Evolutionary conservation across 1,140 invertebrate species (phyloP).

Genomic region (Limonius californicus): DNA sequence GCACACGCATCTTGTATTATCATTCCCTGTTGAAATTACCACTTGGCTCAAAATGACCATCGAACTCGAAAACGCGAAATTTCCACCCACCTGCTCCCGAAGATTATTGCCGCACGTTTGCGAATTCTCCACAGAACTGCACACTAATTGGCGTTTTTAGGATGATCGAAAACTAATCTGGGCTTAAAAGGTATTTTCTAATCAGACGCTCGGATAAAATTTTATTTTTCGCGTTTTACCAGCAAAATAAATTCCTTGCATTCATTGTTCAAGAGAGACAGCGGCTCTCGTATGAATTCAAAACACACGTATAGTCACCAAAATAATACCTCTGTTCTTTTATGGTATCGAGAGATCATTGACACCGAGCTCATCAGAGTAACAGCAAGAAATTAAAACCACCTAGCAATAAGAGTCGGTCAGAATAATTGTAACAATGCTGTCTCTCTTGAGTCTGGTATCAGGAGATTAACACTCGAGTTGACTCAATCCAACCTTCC

Average conservation of each 20-base stretch:
- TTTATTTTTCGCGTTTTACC: not conserved
- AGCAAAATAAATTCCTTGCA: not conserved
- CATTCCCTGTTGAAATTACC: not conserved
- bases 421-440: constrained; percentile 10
- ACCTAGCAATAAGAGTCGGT: not conserved
- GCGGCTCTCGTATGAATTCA: constrained; percentile 21
- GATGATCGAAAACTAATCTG: too few species aligned
- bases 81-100: not conserved
- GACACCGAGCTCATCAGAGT: constrained; percentile 27
- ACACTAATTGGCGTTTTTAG: not conserved
- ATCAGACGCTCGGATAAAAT: too few species aligned
- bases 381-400: constrained; percentile 9
- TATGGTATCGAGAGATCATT: constrained; percentile 30
- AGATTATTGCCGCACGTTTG: too few species aligned
- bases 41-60: not conserved
- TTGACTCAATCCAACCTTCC: constrained; percentile 9
- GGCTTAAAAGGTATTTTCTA: too few species aligned
- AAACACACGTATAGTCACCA: constrained; percentile 21
- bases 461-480: not conserved
- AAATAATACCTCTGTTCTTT: constrained; percentile 26
- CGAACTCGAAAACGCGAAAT: not conserved
- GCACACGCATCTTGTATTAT: constrained; percentile 18
- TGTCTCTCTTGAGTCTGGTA: not conserved
- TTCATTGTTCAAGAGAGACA: not conserved
- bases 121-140: not conserved